Evolutionary conservation across 2,888 invertebrate genomes (phyloP), one percentile per base, ranked within the genome.

Genomic region (Brassicogethes aeneus): DNA sequence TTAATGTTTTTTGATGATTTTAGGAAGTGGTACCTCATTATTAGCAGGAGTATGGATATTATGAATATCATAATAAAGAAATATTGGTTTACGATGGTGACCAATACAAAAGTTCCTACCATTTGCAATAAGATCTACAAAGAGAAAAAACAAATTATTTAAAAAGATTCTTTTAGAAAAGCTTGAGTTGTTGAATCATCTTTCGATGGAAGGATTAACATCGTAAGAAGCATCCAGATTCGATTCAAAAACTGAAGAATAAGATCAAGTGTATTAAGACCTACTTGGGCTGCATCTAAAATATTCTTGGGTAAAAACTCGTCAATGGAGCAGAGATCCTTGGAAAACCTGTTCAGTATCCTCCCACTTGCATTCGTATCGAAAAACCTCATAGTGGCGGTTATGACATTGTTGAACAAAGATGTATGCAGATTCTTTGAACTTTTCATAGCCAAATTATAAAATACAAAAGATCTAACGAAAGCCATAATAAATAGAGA

Each of bases 321-420:
- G 55, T 79, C 79, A 54, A 79, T 73, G 0, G 73, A 68, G 1
- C 76, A 83, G 57, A 82, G 74, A 57, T 87, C 86, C 61, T 84
- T 85, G 0, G 85, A 80, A 62, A 87, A 86, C 36, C 86, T 70
- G 64, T 86, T 87, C 17, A 87, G 65, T 50, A 87, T 79, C 43
- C 65, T 66, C 74, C 86, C 86, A 43, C 83, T 80, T 1, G 91
- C 84, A 70, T 92, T 93, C 0, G 72, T 77, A 55, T 92, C 87
- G 61, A 93, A 94, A 71, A 94, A 94, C 12, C 78, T 67, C 77
- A 91, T 85, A 1, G 74, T 72, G 1, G 75, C 68, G 32, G 53
- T 50, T 3, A 88, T 62, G 17, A 90, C 73, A 48, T 79, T 75
- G 13, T 75, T 68, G 62, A 91, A 87, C 85, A 91, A 88, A 13